A percentile compares a stretch with the other conserved stretches of the same genome.
Conservation (phyloP, 2,888 invertebrate species). For the Salpingus planirostris region DNA sequence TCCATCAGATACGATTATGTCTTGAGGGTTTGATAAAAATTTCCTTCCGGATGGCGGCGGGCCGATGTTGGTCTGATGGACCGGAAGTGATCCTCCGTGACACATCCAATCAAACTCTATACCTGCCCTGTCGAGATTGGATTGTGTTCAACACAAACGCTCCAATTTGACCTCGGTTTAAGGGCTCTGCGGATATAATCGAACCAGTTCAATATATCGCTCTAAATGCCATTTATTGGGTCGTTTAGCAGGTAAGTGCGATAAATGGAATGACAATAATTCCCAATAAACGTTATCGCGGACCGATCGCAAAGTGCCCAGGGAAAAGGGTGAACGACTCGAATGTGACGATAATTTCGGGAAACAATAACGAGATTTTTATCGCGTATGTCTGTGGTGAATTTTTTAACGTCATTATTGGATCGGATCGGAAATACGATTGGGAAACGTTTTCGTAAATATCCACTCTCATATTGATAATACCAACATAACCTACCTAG, state of each 20-base stretch:
- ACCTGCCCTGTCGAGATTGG: slow-evolving; percentile 21
- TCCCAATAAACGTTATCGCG: too few species aligned
- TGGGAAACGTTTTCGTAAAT: too few species aligned
- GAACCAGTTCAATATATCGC: slow-evolving; percentile 16
- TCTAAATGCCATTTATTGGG: slow-evolving; percentile 14
- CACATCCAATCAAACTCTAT: slow-evolving; percentile 31
- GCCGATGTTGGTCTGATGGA: slow-evolving; percentile 22
- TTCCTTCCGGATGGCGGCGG: slow-evolving; percentile 23
- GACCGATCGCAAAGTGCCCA: too few species aligned
- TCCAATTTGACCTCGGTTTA: slow-evolving; percentile 12
- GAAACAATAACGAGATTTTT: too few species aligned
- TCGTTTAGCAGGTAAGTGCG: slow-evolving; percentile 15
- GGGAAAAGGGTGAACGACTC: too few species aligned
- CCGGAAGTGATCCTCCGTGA: slow-evolving; percentile 30
- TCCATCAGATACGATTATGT: slow-evolving; percentile 23
- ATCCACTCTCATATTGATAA: too few species aligned
- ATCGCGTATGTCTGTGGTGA: too few species aligned
- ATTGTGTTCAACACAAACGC: slow-evolving; percentile 14
- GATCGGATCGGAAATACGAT: too few species aligned
- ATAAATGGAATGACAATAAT: background rate
- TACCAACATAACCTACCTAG: too few species aligned
- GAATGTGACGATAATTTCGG: too few species aligned
- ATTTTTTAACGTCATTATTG: too few species aligned
- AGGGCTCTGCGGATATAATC: slow-evolving; percentile 18
- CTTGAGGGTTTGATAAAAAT: slow-evolving; percentile 4